These are phyloP conservation scores for Eurystomus gularis DNA, from an alignment of 2,113 vertebrate species.

Conservation along the genomic window DNA sequence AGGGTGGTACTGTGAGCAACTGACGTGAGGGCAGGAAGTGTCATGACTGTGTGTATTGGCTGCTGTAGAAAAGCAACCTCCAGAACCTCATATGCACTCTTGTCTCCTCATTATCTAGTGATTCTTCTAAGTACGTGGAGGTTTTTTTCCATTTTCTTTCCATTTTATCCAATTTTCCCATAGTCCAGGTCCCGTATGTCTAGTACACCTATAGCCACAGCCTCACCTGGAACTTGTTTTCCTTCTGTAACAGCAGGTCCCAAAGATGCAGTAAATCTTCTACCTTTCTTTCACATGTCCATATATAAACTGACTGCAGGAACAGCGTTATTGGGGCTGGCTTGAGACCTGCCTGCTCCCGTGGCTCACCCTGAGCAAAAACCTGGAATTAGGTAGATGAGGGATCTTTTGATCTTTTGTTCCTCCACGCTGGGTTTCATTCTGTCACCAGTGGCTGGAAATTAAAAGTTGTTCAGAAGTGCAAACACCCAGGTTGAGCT, in stretches of 20 bases:
- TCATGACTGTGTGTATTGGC: accelerated
- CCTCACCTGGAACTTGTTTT: background rate
- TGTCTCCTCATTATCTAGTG: background rate
- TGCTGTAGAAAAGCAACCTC: background rate
- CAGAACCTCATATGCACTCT: background rate
- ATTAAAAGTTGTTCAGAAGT: background rate
- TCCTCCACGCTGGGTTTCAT: background rate
- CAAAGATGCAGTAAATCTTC: background rate
- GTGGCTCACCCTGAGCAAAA: background rate
- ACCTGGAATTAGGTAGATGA: background rate
- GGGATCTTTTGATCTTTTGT: background rate
- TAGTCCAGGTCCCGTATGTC: background rate
- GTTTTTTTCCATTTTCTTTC: background rate
- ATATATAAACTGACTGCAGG: background rate
- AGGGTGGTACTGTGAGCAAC: background rate
- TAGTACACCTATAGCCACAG: background rate
- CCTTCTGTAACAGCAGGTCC: background rate
- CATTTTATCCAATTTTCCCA: background rate
- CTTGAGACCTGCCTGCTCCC: background rate
- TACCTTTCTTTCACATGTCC: background rate
- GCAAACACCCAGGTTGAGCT: background rate
- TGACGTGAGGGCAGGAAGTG: background rate
- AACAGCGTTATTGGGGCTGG: background rate
- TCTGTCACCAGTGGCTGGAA: background rate
- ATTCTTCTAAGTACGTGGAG: accelerated